A percentile compares a stretch with the other conserved stretches of the same genome.
These are phyloP conservation scores for Seriola dumerili DNA, from an alignment of 2,113 vertebrate species.

Conservation along the genomic window DNA sequence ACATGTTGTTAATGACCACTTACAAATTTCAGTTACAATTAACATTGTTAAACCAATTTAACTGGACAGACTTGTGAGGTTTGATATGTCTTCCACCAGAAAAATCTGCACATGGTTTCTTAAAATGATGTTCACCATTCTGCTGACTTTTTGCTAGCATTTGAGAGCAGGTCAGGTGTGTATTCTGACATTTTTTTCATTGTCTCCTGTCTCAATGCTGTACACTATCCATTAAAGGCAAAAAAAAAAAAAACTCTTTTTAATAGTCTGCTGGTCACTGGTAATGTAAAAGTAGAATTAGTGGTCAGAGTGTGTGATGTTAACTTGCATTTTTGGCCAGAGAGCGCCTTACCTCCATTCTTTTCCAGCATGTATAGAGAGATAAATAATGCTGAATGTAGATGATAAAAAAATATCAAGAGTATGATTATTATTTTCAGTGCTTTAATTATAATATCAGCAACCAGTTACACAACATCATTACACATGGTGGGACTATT, in stretches of 20 bases:
- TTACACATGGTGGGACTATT: constrained; percentile 50
- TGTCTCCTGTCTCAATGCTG: not conserved
- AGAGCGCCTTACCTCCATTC: constrained; percentile 81
- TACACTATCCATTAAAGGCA: not conserved
- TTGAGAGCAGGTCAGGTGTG: too few relatives aligned
- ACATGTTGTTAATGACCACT: not conserved
- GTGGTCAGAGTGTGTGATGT: constrained; percentile 78
- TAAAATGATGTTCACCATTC: too few relatives aligned
- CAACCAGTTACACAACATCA: constrained; percentile 40
- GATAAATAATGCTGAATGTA: constrained; percentile 55
- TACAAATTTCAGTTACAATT: not conserved
- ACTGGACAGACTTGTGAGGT: not conserved
- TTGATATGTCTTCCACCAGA: not conserved
- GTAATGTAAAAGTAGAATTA: constrained; percentile 80
- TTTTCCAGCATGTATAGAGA: constrained; percentile 67
- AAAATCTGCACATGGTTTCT: too few relatives aligned
- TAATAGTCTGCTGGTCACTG: too few relatives aligned
- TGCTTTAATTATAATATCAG: constrained; percentile 61
- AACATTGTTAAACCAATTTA: constrained; percentile 1
- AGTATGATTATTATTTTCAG: constrained; percentile 64
- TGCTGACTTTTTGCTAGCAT: too few relatives aligned
- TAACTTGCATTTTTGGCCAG: constrained; percentile 79
- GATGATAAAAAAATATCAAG: constrained; percentile 42
- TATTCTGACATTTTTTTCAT: not conserved
- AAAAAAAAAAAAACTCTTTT: too few relatives aligned